Evolutionary conservation across 2,113 vertebrate species (phyloP).

Genomic region (Ellobius talpinus): DNA sequence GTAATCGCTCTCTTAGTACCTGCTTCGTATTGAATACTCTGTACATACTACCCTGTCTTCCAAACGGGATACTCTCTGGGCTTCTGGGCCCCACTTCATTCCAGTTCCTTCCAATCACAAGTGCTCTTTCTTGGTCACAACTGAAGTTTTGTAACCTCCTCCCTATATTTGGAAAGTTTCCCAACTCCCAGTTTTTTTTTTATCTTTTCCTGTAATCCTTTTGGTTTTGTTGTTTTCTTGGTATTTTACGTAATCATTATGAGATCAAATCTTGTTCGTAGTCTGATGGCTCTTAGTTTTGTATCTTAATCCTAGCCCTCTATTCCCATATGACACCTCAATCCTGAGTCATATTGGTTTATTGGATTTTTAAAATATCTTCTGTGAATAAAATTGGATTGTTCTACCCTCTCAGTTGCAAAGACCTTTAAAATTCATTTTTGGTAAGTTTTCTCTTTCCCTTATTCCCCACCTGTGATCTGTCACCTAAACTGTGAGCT

Average conservation of each 20-base stretch:
- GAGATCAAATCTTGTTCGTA: slow-evolving; percentile 15
- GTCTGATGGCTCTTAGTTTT: not conserved
- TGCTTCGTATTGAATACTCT: not conserved
- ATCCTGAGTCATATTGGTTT: not conserved
- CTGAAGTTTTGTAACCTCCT: not conserved
- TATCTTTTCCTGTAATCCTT: not conserved
- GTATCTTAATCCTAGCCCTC: not conserved
- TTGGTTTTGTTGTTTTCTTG: not conserved
- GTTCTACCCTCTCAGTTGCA: not conserved
- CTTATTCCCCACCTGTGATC: not conserved
- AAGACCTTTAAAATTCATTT: not conserved
- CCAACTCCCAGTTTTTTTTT: not conserved
- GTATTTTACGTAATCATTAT: not conserved
- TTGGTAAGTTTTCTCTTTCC: not conserved
- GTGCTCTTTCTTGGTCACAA: not conserved
- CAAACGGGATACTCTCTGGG: not conserved
- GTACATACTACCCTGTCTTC: not conserved
- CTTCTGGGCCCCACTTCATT: not conserved
- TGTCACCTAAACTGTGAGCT: not conserved
- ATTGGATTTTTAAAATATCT: not conserved
- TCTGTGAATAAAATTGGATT: not conserved
- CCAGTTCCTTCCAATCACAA: not conserved
- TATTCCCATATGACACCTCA: not conserved
- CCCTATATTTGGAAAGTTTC: not conserved
- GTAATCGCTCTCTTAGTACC: not conserved